phyloP scores from a whole-genome alignment of 2,113 vertebrate genomes.

The Morphnarchus princeps region DNA sequence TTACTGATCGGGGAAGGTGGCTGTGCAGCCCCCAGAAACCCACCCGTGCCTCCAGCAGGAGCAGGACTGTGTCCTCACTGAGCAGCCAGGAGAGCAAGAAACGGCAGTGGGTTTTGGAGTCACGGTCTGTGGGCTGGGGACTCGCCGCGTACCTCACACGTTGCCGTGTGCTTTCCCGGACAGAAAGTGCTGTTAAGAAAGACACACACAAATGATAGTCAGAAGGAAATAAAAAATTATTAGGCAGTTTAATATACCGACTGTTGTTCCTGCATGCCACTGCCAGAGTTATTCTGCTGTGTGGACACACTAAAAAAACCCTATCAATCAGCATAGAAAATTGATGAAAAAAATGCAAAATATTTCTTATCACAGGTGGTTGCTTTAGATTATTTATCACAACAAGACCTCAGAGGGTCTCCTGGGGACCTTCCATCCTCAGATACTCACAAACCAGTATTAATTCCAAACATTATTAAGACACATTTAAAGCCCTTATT shows the following conservation, averaged over 20 bases:
- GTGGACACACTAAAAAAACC: neutral
- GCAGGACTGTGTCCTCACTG: fast-evolving
- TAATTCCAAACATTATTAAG: slow-evolving; percentile 69
- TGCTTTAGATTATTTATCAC: slow-evolving; percentile 34
- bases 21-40: no score
- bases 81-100: neutral
- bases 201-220: fast-evolving
- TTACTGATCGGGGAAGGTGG: no score
- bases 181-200: neutral
- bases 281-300: neutral
- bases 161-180: fast-evolving
- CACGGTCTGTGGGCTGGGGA: fast-evolving
- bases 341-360: neutral
- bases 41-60: fast-evolving
- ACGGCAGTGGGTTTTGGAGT: fast-evolving
- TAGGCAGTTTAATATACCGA: fast-evolving
- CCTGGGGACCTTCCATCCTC: slow-evolving; percentile 43
- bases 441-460: slow-evolving; percentile 40
- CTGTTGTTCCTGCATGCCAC: neutral
- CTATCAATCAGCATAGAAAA: neutral
- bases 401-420: slow-evolving; percentile 36
- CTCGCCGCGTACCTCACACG: fast-evolving
- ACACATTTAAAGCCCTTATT: slow-evolving; percentile 59
- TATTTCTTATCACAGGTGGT: neutral
- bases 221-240: neutral